These are phyloP conservation scores for Chascanopsetta lugubris DNA, from an alignment of 2,113 vertebrate genomes.

Conservation along the genomic window DNA sequence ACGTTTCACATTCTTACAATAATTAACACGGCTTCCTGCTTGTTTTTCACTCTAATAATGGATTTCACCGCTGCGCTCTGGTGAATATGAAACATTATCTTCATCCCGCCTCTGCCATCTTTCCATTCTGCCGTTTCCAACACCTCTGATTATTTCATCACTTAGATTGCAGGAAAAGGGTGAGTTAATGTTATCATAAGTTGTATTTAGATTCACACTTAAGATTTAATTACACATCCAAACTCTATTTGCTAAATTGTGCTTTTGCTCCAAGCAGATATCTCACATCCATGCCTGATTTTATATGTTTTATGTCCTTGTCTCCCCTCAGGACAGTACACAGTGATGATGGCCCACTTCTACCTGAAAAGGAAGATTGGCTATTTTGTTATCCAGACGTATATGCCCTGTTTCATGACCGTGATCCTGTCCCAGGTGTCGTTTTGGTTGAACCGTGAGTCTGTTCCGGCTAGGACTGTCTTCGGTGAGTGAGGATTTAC, in stretches of 20 bases:
- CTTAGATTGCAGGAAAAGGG: not conserved
- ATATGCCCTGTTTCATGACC: constrained; percentile 98
- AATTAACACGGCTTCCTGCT: constrained; percentile 8
- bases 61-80: constrained; percentile 1
- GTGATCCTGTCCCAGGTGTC: constrained; percentile 97
- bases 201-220: too few species aligned
- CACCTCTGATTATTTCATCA: constrained; percentile 35
- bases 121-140: not conserved
- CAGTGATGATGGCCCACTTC: constrained; percentile 97
- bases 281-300: constrained; percentile 13
- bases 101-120: not conserved
- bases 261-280: not conserved
- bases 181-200: too few species aligned
- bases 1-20: not conserved
- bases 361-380: constrained; percentile 97
- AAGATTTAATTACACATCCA: too few species aligned
- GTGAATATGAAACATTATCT: constrained; percentile 25
- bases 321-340: constrained; percentile 88
- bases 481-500: constrained; percentile 87
- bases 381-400: constrained; percentile 98
- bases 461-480: constrained; percentile 94
- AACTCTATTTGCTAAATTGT: not conserved
- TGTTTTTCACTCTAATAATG: constrained; percentile 33
- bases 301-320: constrained; percentile 2
- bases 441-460: constrained; percentile 98